Evolutionary conservation across 2,888 invertebrate genomes (phyloP), one percentile per base, ranked within the genome.

Genomic region (Leptopilina drosophilae): DNA sequence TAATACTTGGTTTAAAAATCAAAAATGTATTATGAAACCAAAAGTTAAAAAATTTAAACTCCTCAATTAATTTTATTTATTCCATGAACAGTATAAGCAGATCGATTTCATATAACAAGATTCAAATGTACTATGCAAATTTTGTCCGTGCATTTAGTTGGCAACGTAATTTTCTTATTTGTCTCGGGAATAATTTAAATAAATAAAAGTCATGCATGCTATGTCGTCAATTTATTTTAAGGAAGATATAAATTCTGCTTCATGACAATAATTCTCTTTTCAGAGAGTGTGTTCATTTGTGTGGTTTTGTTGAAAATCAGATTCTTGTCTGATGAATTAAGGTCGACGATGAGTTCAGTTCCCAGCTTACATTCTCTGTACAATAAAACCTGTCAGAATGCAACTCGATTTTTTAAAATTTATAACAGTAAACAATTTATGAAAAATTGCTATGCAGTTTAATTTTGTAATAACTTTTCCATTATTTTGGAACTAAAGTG

Each of bases 271-370:
- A 8, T 69, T 69, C 49, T 53, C 26, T 69, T 49, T 46, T 46
- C 7, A 9, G 9, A 7, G 9, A 46, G 9, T 46, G 7, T 46
- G 9, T 46, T 1, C 7, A 46, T 3, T 1, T 46, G 6, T 46
- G 2, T 46, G 46, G 2, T 9, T 46, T 46, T 26, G 69, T 53
- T 53, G 53, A 53, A 69, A 69, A 69, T 69, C 12, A 69, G 69
- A 69, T 53, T 69, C 69, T 46, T 69, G 69, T 69, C 69, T 53
- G 69, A 53, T 69, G 53, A 69, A 69, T 69, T 69, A 69, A 69
- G 53, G 69, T 15, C 15, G 15, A 46, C 46, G 46, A 15, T 33
- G 33, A 33, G 33, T 15, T 59, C 15, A 26, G 59, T 15, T 59
- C 15, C 5, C 33, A 33, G 5, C 15, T 0, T 1, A 59, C 15